A percentile compares a stretch with the other conserved stretches of the same genome.
Conservation (phyloP, 1,140 invertebrate species). For the Diorhabda carinulata region DNA sequence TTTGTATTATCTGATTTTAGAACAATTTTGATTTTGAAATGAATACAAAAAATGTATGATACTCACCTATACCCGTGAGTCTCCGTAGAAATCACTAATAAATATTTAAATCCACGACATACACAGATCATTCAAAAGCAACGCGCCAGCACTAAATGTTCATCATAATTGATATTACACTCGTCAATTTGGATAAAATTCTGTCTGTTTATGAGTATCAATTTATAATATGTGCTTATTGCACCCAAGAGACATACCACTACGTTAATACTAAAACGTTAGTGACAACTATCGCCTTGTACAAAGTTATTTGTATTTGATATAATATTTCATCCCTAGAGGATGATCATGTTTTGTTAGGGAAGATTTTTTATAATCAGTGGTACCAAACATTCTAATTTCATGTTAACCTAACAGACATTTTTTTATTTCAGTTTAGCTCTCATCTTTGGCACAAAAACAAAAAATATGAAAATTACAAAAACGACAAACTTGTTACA, state of each 20-base stretch:
- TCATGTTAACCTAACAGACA: too few relatives aligned
- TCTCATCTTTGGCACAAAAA: too few relatives aligned
- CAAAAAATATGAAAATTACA: too few relatives aligned
- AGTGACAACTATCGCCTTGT: neutral
- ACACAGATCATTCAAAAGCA: too few relatives aligned
- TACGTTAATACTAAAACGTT: slow-evolving; percentile 1
- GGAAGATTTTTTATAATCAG: neutral
- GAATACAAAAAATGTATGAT: too few relatives aligned
- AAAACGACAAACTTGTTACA: too few relatives aligned
- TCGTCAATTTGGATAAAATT: neutral
- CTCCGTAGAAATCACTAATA: too few relatives aligned
- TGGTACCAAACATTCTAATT: neutral
- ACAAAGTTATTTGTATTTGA: neutral
- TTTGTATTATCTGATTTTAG: too few relatives aligned
- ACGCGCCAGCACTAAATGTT: neutral
- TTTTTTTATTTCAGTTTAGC: too few relatives aligned
- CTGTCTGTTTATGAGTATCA: slow-evolving; percentile 2
- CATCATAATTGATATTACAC: neutral
- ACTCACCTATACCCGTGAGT: too few relatives aligned
- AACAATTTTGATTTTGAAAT: too few relatives aligned
- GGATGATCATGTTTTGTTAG: neutral
- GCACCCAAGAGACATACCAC: neutral
- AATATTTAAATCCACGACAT: too few relatives aligned
- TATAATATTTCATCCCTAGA: slow-evolving; percentile 2
- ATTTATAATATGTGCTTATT: slow-evolving; percentile 1